These are phyloP conservation scores for Microcebus ravelobensis DNA, from an alignment of 2,113 vertebrate species.

Conservation along the genomic window DNA sequence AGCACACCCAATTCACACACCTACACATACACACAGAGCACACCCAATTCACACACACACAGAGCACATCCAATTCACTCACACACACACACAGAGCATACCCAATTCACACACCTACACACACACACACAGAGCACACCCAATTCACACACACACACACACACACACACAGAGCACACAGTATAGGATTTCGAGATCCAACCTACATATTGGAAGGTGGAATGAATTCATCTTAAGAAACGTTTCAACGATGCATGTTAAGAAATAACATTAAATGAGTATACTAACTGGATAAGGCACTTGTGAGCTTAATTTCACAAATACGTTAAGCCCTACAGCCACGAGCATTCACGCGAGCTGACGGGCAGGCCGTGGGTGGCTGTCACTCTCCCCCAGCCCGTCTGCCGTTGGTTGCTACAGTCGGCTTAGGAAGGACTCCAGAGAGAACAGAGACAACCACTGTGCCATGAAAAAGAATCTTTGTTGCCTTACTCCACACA, in stretches of 20 bases:
- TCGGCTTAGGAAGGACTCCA: neutral
- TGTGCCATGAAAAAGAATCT: neutral
- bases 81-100: too few relatives aligned
- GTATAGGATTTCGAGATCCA: neutral
- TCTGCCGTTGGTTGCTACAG: too few relatives aligned
- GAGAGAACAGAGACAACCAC: neutral
- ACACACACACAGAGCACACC: too few relatives aligned
- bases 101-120: too few relatives aligned
- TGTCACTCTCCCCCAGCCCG: rapidly evolving
- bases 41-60: too few relatives aligned
- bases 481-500: neutral
- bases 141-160: neutral
- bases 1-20: too few relatives aligned
- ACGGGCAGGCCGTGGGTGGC: neutral
- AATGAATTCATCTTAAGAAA: neutral
- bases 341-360: too few relatives aligned
- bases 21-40: too few relatives aligned
- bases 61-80: too few relatives aligned
- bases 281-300: neutral
- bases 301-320: neutral
- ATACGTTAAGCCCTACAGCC: neutral
- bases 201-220: neutral
- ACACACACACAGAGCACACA: neutral
- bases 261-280: neutral
- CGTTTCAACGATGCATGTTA: neutral